Percentiles rank a stretch among this genome's conserved stretches.
Evolutionary conservation across 2,113 vertebrate genomes (phyloP).

Genomic region (Pteronura brasiliensis): DNA sequence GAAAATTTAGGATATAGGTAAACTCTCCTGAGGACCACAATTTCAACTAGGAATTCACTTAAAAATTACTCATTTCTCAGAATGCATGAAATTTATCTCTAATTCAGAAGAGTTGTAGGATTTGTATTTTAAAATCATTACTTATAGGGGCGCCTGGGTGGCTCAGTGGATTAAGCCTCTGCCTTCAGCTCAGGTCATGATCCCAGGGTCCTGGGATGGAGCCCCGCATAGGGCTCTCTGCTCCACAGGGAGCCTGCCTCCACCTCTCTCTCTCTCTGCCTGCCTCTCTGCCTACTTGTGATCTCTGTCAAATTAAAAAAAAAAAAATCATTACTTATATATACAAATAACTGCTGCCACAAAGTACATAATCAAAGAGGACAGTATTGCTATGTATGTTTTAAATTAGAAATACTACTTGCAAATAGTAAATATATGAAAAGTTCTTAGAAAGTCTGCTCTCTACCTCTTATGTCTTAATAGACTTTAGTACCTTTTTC

Average conservation of each 20-base stretch:
- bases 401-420: not conserved
- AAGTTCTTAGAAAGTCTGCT: slow-evolving; percentile 6
- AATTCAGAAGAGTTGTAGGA: not conserved
- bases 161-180: too few species aligned
- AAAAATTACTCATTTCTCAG: not conserved
- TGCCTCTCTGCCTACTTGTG: too few species aligned
- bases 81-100: not conserved
- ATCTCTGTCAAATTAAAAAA: too few species aligned
- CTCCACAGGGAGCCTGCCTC: too few species aligned
- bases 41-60: slow-evolving; percentile 15
- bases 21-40: not conserved
- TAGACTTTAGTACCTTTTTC: not conserved
- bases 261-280: too few species aligned
- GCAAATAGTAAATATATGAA: slow-evolving; percentile 4
- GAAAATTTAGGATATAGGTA: not conserved
- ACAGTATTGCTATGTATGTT: not conserved
- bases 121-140: not conserved
- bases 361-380: not conserved
- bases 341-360: not conserved
- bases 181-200: too few species aligned
- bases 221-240: too few species aligned
- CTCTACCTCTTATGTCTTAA: not conserved
- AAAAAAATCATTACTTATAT: not conserved
- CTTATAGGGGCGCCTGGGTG: too few species aligned
- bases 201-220: too few species aligned